Evolutionary conservation across 2,888 invertebrate genomes (phyloP).

Genomic region (Nysson spinosus): DNA sequence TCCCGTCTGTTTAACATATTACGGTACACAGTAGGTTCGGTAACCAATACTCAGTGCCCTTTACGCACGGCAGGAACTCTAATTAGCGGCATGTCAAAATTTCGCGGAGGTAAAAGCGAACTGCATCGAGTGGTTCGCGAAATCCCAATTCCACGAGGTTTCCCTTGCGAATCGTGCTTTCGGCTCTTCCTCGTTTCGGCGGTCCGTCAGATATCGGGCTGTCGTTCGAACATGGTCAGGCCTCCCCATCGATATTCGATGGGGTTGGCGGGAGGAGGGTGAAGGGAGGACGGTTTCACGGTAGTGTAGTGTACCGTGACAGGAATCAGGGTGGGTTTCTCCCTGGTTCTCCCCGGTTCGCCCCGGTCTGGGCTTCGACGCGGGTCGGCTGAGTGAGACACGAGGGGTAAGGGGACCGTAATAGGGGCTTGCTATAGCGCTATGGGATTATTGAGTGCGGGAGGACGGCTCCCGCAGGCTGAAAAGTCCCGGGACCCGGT

Average conservation of each 20-base stretch:
- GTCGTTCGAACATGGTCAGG: conserved; percentile 40
- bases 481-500: conserved; percentile 74
- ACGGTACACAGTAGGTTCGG: not conserved
- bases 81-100: conserved; percentile 34
- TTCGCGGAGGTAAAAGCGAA: not conserved
- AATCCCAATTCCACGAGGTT: not conserved
- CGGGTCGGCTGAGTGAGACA: conserved; percentile 33
- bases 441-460: conserved; percentile 72
- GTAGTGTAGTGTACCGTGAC: conserved; percentile 43
- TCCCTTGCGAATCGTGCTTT: not conserved
- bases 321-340: conserved; percentile 46
- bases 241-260: conserved; percentile 44
- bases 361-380: conserved; percentile 33
- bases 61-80: no score
- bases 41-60: no score
- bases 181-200: not conserved
- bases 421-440: conserved; percentile 67
- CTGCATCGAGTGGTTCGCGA: not conserved
- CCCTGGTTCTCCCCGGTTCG: no score
- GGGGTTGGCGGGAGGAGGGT: conserved; percentile 6
- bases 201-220: conserved; percentile 56
- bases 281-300: conserved; percentile 56
- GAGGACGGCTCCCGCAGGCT: conserved; percentile 63
- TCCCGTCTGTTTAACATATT: not conserved
- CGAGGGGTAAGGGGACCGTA: conserved; percentile 50